Base-by-base conservation (phyloP, 2,888 invertebrate genomes). In the Caenorhabditis afra region DNA sequence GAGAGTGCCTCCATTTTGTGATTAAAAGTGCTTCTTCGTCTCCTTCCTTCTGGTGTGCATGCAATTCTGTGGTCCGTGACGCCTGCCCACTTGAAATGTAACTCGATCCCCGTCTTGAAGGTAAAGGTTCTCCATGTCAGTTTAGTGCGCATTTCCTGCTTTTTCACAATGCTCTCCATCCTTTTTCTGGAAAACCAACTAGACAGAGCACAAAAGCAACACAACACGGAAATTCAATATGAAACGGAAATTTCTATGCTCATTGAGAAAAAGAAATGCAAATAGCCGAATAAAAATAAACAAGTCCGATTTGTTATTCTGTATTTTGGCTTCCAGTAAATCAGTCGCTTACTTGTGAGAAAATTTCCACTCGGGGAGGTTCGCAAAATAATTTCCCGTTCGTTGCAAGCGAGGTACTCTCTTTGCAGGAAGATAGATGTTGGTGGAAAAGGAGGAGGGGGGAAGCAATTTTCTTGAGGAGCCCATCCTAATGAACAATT, bases 61-160 rank as follows among this genome's bases (percentile, higher is more conserved):
- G 14, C 29, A 29, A 29, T 29, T 29, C 29, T 53, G 18, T 53
- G 39, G 65, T 41, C 35, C 47, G 10, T 41, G 62, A 18, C 35
- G 47, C 22, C 1, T 50, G 12, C 22, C 10, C 45, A 29, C 29
- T 29, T 29, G 29, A 29, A 29, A 29, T 59, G 70, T 61, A 70
- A 70, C 53, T 52, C 16, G 53, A 61, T 55, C 52, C n/a, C 29
- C 55, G 8, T 44, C 61, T 39, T 23, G 47, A 50, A 70, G 70
- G 70, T 70, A 70, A 62, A 70, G 55, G 70, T 70, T 61, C 70
- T 55, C 68, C 59, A 61, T 68, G 68, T 55, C 70, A 70, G 61
- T 61, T 61, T 29, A 55, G 39, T 53, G 61, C 61, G 44, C 59
- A 45, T 47, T 70, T 61, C 50, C 14, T 41, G 67, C 47, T 41